Evolutionary conservation across 2,797 vertebrate species (phyloP), one percentile per base, ranked within the genome.

Genomic region (Anabas testudineus): DNA sequence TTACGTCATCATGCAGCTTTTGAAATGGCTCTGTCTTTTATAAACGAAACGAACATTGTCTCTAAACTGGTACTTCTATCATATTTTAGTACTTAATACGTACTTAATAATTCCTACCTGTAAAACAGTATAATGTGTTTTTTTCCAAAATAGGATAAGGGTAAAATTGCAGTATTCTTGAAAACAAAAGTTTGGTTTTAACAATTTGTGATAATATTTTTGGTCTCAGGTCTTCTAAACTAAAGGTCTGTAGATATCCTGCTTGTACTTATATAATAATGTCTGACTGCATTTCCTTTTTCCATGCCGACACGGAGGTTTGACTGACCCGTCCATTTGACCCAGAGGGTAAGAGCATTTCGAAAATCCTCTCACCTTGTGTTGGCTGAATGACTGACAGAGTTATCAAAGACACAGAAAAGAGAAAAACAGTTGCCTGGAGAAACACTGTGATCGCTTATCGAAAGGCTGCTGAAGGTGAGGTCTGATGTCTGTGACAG

Each of bases 361-460:
- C 49, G 39, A 63, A 81, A 87, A 76, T 60, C 60, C 60, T 66
- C 56, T 74, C 64, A 67, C 39, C 49, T 52, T 54, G 52, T 28
- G 42, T 43, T 13, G 41, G 51, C 66, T 75, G 90, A 88, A 68
- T 91, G 92, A 94, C 66, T 92, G 91, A 92, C 92, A 93, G 87
- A 84, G 66, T 80, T 90, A 93, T 94, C 91, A 93, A 90, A 88
- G 82, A 78, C 75, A 84, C 60, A 83, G 54, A 48, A 67, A 78
- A 74, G 57, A 78, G 80, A 78, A 88, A 74, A 82, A 76, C 62
- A 67, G 65, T 37, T 55, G 65, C 81, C 76, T 56, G 71, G 24
- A 81, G 83, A 85, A 87, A 89, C 55, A 56, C 52, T 66, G 47
- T 63, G 68, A 80, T 67, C 66, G 52, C 76, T 84, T 88, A 84